Evolutionary conservation across 2,797 vertebrate species (phyloP).

Genomic region (Rhabdomys pumilio): DNA sequence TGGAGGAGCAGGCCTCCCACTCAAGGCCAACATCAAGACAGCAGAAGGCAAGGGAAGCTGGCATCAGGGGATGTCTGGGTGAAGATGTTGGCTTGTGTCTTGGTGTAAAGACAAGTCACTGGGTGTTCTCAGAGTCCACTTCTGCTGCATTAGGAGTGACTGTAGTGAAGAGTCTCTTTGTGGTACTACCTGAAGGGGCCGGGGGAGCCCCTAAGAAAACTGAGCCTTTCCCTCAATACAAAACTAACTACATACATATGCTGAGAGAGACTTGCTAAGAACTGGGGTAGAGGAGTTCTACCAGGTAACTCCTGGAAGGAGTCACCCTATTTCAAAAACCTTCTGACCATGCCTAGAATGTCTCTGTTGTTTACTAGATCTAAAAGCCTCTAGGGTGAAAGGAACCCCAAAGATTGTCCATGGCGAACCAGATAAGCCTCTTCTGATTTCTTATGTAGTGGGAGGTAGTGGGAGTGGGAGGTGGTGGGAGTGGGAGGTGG

Average conservation of each 20-base stretch:
- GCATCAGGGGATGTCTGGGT: background rate
- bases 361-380: background rate
- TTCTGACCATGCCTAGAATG: background rate
- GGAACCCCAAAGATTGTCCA: background rate
- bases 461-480: background rate
- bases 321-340: background rate
- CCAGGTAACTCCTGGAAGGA: background rate
- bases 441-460: background rate
- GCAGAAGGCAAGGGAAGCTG: background rate
- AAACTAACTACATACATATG: background rate
- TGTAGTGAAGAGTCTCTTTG: background rate
- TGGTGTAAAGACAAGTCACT: background rate
- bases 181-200: background rate
- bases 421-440: background rate
- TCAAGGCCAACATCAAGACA: background rate
- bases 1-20: background rate
- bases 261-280: background rate
- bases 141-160: background rate
- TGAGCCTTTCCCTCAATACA: background rate
- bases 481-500: no score
- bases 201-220: background rate
- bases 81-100: background rate
- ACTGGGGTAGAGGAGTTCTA: fast-evolving
- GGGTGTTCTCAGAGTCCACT: background rate
- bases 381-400: background rate